Conservation (phyloP, 2,113 vertebrate species). For the Holacanthus passer region DNA sequence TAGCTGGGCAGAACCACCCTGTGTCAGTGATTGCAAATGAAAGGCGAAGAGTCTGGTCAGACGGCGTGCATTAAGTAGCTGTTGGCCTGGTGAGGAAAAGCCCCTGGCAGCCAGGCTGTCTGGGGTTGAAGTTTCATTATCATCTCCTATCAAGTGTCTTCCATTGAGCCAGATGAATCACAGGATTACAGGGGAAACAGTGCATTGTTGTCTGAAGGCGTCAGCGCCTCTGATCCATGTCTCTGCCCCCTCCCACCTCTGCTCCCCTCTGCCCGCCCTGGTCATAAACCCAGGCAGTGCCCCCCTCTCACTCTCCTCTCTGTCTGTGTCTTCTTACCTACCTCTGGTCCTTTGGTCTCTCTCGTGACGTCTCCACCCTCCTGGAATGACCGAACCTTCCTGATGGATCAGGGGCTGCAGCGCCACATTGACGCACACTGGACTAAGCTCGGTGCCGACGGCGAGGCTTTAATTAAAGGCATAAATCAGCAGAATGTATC, state of each 20-base stretch:
- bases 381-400: conserved; percentile 32
- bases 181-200: conserved; percentile 78
- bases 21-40: conserved; percentile 37
- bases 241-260: conserved; percentile 57
- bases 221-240: conserved; percentile 75
- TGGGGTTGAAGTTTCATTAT: conserved; percentile 79
- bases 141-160: conserved; percentile 79
- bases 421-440: conserved; percentile 50
- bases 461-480: conserved; percentile 61
- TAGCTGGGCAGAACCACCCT: conserved; percentile 33
- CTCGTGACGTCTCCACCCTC: conserved; percentile 37
- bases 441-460: conserved; percentile 40
- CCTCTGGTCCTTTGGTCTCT: conserved; percentile 11
- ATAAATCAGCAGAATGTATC: conserved; percentile 55
- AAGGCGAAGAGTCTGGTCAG: conserved; percentile 59
- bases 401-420: conserved; percentile 56
- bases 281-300: conserved; percentile 64
- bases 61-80: conserved; percentile 61
- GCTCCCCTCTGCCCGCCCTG: conserved; percentile 52
- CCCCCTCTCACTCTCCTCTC: conserved; percentile 40
- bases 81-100: conserved; percentile 74
- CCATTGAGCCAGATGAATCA: conserved; percentile 77
- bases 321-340: conserved; percentile 28
- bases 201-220: conserved; percentile 80
- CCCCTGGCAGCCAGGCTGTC: conserved; percentile 76